Conservation (phyloP, 2,888 invertebrate species). For the Hyppa rectilinea region DNA sequence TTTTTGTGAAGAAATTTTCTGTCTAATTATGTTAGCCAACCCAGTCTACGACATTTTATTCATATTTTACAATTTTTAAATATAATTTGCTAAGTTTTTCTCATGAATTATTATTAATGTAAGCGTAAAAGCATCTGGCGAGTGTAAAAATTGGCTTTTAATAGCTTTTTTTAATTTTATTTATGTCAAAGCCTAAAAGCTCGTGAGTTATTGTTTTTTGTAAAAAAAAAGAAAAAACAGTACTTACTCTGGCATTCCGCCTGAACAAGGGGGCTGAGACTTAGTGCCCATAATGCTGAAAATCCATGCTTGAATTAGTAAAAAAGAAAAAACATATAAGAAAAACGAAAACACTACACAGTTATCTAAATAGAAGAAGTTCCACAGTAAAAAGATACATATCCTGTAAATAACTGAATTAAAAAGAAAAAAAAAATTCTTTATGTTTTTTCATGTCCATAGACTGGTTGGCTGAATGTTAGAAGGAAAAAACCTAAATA, state of each 20-base stretch:
- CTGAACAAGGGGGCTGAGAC: constrained; percentile 88
- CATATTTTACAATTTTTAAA: constrained; percentile 48
- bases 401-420: constrained; percentile 88
- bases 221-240: constrained; percentile 62
- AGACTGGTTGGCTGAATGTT: constrained; percentile 77
- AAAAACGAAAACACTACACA: constrained; percentile 75
- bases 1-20: constrained; percentile 19
- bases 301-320: constrained; percentile 90
- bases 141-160: constrained; percentile 64
- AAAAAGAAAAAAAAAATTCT: constrained; percentile 39
- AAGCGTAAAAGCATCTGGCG: constrained; percentile 63
- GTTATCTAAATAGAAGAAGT: constrained; percentile 72
- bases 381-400: constrained; percentile 64
- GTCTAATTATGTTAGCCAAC: constrained; percentile 64
- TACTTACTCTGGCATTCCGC: constrained; percentile 91
- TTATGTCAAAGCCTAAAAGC: constrained; percentile 76
- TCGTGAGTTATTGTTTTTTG: constrained; percentile 66
- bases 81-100: constrained; percentile 38
- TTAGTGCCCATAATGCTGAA: constrained; percentile 90
- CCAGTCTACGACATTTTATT: constrained; percentile 77
- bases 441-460: constrained; percentile 53
- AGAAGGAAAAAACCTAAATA: constrained; percentile 59
- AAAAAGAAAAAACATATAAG: constrained; percentile 79
- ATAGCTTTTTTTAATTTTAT: constrained; percentile 67
- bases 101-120: constrained; percentile 62